Base-by-base conservation (phyloP, 2,797 vertebrate genomes). In the Enteromius trimaculatus region DNA sequence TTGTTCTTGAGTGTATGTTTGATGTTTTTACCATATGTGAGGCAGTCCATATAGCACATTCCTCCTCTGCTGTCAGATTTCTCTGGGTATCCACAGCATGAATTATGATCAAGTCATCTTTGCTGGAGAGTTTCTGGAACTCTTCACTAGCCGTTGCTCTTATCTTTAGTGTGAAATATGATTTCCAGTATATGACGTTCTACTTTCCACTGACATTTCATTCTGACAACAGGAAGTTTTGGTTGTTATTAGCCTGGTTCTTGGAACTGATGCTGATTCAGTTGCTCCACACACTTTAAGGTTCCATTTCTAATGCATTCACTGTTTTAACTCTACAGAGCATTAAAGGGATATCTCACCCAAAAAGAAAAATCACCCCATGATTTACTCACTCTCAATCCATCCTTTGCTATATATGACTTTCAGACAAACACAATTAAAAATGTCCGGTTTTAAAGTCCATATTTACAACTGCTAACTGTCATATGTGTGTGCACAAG, bases 11-110 rank as follows among this genome's bases (percentile, higher is more conserved):
- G 64, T 86, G 66, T 80, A 76, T 78, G 47, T 87, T 89, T 88
- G 84, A 89, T 90, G 84, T 86, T 86, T 86, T 88, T 88, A 90
- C 76, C 80, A 42, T 88, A 76, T 87, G 84, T 87, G 49, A 74
- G 77, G 85, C 88, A 86, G 51, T 88, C 72, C 77, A 34, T 86
- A 6, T 21, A 81, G 86, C 86, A 49, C 87, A 31, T 49, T 79
- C 85, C 86, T 88, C 84, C 86, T 88, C 87, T 62, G 7, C 84
- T 88, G 88, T 75, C 88, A 86, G 80, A 68, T 80, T 83, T 86
- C 76, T 81, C 84, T 81, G 85, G 60, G 66, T 80, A 37, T 65
- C 55, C 21, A 6, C 34, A 23, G 71, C 29, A 65, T 77, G 66
- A 86, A 81, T 74, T 70, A 75, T 81, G 77, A 88, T 89, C 88